Percentiles rank a stretch among this genome's conserved stretches.
Conservation (phyloP, 2,113 vertebrate species). For the Thermophis baileyi region DNA sequence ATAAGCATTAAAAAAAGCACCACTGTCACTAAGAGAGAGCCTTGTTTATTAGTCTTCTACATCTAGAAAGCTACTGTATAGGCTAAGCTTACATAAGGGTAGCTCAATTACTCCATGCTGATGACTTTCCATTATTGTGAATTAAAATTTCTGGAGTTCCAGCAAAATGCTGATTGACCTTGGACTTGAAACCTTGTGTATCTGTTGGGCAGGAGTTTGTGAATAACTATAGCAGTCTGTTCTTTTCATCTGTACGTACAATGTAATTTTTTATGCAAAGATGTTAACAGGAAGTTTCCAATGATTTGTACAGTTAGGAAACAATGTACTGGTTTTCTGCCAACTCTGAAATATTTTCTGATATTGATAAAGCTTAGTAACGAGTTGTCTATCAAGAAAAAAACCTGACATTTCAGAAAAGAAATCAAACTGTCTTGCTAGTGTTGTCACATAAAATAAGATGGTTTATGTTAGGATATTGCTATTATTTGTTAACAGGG, state of each 20-base stretch:
- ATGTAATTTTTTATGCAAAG: not conserved
- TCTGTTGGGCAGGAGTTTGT: not conserved
- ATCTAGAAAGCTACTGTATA: not conserved
- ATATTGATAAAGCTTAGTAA: constrained; percentile 29
- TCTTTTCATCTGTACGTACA: not conserved
- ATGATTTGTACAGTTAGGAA: not conserved
- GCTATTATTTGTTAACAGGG: not conserved
- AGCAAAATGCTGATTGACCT: not conserved
- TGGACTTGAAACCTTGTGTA: not conserved
- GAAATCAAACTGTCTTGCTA: constrained; percentile 37
- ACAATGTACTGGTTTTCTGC: not conserved
- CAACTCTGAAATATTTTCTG: not conserved
- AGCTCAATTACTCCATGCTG: not conserved
- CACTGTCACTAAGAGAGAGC: not conserved
- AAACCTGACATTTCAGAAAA: constrained; percentile 46
- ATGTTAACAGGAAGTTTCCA: not conserved
- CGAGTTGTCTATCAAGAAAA: constrained; percentile 14
- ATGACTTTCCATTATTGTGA: not conserved
- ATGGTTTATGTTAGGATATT: constrained; percentile 7
- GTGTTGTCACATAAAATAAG: not conserved
- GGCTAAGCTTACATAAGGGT: not conserved
- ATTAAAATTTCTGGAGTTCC: not conserved
- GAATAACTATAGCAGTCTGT: not conserved
- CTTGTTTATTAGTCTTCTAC: not conserved
- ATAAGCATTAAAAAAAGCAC: not conserved